Conservation (phyloP, 2,113 vertebrate genomes). For the Pterocles gutturalis region DNA sequence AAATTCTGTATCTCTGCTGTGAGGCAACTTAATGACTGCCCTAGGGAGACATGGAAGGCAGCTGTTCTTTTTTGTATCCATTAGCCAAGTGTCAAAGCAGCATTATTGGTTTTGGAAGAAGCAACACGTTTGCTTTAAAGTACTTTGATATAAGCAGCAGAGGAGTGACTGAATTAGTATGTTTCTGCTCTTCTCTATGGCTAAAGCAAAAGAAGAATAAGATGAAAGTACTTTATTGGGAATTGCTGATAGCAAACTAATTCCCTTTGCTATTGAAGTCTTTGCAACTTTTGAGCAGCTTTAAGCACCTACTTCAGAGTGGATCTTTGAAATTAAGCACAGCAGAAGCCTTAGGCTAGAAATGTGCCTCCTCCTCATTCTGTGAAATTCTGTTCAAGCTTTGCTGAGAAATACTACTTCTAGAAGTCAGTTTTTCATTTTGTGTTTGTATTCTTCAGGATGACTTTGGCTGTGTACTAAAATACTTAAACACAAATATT, state of each 20-base stretch:
- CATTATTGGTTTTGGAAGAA: neutral
- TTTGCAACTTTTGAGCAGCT: neutral
- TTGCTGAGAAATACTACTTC: neutral
- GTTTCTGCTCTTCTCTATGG: neutral
- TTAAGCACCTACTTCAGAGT: neutral
- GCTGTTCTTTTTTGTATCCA: neutral
- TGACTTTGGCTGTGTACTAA: neutral
- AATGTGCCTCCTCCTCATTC: neutral
- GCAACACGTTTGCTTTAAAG: neutral
- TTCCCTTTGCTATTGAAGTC: neutral
- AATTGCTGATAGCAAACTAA: neutral
- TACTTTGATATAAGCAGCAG: neutral
- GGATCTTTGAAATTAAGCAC: neutral
- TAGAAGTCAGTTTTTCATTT: neutral
- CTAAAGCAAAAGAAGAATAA: neutral
- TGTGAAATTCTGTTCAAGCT: neutral
- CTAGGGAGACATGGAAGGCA: neutral
- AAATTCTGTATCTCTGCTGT: neutral
- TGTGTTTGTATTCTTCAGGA: neutral
- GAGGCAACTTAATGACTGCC: neutral
- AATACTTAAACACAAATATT: neutral
- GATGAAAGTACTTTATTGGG: neutral
- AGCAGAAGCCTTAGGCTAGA: neutral
- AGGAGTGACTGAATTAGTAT: neutral
- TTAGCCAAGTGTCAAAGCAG: neutral